Base-by-base conservation (phyloP, 2,113 vertebrate genomes). In the Siniperca knerii region DNA sequence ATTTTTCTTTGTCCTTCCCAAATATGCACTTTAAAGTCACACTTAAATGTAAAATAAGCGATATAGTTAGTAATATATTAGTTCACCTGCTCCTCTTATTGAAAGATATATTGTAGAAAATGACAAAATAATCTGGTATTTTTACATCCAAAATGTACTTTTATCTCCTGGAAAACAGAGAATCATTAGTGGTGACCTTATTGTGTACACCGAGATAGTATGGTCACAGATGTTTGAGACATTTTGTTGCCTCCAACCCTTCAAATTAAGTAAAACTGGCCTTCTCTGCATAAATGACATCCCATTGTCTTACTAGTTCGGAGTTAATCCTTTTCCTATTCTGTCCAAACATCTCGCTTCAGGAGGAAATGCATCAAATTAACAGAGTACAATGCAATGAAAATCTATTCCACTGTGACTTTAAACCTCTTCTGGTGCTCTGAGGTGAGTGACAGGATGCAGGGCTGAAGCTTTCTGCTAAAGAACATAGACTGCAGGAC, bases 321-420 rank as follows among this genome's bases (percentile, higher is more conserved):
- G 29, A 37, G 18, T 21, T 8, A 33, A 66, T 23, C 3, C 1
- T 37, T 37, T 29, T 61, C 11, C 12, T 70, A 13, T 50, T 25
- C 66, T 60, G 54, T 79, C 10, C 23, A 40, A 48, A 21, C 33
- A 62, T 79, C 55, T 40, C 1, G 23, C 25, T 40, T 71, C 52
- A 79, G 65, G 52, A 78, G 52, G 25, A 68, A 58, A 70, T 60
- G 13, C 25, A 60, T 79, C 13, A 69, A 21, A 69, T 48, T 8
- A 68, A 67, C 50, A 55, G 46, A 69, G 20, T 16, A n/a, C n/a
- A 67, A n/a, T 8, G 50, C 6, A 15, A 15, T 69, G 33, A 61
- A 64, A 1, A 50, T 80, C 18, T 8, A 29, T 68, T 75, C 55
- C 62, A 58, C 9, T 58, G 18, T 46, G 44, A 58, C n/a, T 68